Percentiles rank a stretch among this genome's conserved stretches.
These are phyloP conservation scores for Apteryx owenii DNA, from an alignment of 2,113 vertebrate species.

Conservation along the genomic window DNA sequence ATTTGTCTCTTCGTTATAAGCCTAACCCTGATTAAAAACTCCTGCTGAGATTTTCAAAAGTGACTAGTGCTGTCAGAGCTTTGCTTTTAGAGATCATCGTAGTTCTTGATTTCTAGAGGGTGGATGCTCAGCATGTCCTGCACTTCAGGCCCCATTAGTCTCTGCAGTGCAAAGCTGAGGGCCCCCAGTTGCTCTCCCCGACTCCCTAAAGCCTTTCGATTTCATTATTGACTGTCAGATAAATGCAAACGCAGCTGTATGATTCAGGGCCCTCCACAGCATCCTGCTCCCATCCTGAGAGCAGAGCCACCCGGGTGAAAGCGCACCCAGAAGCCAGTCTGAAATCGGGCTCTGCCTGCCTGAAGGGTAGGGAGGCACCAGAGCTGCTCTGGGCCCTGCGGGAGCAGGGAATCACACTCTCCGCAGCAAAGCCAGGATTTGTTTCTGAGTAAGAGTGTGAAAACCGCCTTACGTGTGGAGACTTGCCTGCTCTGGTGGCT, in stretches of 20 bases:
- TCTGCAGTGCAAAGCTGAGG: not conserved
- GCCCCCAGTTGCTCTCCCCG: not conserved
- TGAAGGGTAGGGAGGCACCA: not conserved
- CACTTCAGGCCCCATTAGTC: not conserved
- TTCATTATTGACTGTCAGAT: not conserved
- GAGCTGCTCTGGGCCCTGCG: not conserved
- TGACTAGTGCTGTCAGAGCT: not conserved
- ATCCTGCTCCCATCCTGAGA: not conserved
- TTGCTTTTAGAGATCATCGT: not conserved
- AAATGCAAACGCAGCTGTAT: not conserved
- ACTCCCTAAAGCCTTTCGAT: not conserved
- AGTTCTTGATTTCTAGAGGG: not conserved
- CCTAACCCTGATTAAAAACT: constrained; percentile 46
- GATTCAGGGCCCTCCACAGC: not conserved
- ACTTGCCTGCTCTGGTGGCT: not conserved
- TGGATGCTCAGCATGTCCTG: accelerated
- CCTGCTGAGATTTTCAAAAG: constrained; percentile 27
- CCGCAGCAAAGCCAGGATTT: not conserved
- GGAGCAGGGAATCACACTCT: not conserved
- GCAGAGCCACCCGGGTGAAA: not conserved
- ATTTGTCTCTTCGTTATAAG: not conserved
- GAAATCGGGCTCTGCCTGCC: not conserved
- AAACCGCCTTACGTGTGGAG: accelerated
- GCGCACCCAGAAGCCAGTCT: too few species aligned
- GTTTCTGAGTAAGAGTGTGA: not conserved